These are phyloP conservation scores for Phataginus tetradactyla DNA, from an alignment of 2,797 vertebrate genomes.

Conservation along the genomic window DNA sequence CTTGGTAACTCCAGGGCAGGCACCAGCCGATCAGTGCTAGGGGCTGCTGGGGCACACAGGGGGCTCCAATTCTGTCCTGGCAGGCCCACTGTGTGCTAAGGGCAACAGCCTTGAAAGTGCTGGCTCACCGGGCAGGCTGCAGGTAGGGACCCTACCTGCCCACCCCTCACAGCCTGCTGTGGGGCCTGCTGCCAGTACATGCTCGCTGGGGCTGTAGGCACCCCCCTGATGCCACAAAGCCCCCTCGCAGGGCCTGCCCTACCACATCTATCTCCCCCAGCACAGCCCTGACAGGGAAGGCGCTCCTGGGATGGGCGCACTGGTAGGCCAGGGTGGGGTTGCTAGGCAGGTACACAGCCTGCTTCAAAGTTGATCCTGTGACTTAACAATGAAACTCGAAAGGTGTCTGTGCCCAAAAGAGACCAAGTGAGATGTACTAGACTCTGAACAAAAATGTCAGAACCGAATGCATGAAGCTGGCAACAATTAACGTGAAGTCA, in stretches of 20 bases:
- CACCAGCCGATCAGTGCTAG: background rate
- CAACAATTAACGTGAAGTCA: background rate
- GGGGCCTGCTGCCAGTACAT: too few relatives aligned
- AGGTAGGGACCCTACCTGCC: accelerated
- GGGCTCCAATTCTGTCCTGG: background rate
- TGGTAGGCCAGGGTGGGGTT: background rate
- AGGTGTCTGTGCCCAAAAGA: background rate
- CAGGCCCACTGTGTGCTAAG: accelerated
- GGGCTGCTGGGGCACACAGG: accelerated
- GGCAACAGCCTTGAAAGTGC: accelerated
- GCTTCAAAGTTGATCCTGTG: background rate
- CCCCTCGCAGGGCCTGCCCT: too few relatives aligned
- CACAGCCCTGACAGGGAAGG: too few relatives aligned
- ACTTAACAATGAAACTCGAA: too few relatives aligned
- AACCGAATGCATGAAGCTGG: background rate
- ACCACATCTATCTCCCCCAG: accelerated
- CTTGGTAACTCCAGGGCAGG: too few relatives aligned
- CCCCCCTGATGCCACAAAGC: background rate
- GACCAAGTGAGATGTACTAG: background rate
- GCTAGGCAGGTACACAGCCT: background rate
- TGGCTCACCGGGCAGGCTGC: accelerated
- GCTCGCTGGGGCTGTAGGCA: background rate
- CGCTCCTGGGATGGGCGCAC: background rate
- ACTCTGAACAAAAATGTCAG: background rate
- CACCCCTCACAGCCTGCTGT: background rate